A percentile compares a stretch with the other conserved stretches of the same genome.
Evolutionary conservation across 2,113 vertebrate genomes (phyloP).

Genomic region (Mesembrinibis cayennensis): DNA sequence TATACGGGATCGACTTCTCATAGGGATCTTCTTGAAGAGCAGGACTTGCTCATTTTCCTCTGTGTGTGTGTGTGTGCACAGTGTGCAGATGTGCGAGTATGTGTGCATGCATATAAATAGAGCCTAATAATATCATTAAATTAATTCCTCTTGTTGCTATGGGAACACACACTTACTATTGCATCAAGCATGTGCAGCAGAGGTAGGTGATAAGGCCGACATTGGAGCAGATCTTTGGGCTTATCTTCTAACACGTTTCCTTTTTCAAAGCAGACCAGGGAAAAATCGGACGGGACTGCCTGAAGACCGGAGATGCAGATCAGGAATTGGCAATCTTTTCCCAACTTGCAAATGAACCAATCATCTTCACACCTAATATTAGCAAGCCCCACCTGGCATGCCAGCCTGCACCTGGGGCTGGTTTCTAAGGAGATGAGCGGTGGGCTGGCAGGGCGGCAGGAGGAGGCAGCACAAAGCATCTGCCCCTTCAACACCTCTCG

Average conservation of each 20-base stretch:
- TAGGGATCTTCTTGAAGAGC: background rate
- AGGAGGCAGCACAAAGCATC: background rate
- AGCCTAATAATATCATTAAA: background rate
- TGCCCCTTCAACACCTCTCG: background rate
- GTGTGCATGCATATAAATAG: background rate
- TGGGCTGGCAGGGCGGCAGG: background rate
- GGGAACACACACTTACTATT: background rate
- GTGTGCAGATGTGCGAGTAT: background rate
- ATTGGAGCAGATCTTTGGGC: background rate
- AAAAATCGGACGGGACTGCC: background rate
- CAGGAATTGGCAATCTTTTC: background rate
- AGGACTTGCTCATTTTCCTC: background rate
- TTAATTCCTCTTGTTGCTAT: constrained; percentile 17
- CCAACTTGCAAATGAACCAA: background rate
- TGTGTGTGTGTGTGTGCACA: background rate
- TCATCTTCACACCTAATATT: background rate
- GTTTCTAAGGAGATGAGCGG: constrained; percentile 10
- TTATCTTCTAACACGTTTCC: background rate
- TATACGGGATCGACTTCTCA: background rate
- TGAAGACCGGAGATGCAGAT: background rate
- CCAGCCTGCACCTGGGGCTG: background rate
- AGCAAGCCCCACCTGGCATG: background rate
- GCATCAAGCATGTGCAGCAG: background rate
- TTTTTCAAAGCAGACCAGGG: background rate
- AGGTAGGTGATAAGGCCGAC: background rate